These are phyloP conservation scores for Drosophila mimetica DNA, from an alignment of 2,888 invertebrate species.

Conservation along the genomic window DNA sequence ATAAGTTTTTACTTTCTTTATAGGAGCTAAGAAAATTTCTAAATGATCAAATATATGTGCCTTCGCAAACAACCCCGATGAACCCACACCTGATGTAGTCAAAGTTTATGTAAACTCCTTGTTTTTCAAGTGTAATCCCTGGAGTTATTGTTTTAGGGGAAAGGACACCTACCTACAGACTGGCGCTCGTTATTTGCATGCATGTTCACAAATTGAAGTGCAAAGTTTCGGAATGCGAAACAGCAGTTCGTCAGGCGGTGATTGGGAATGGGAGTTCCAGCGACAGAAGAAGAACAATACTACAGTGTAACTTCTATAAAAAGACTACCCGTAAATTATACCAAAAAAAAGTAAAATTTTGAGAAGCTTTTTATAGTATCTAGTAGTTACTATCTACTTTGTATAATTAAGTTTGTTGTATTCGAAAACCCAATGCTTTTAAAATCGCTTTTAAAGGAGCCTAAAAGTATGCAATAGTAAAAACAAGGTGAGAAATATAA, in stretches of 20 bases:
- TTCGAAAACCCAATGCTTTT: no score
- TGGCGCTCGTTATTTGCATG: constrained; percentile 60
- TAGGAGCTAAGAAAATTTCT: background rate
- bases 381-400: no score
- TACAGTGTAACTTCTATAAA: background rate
- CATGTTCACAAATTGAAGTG: constrained; percentile 75
- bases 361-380: no score
- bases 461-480: no score
- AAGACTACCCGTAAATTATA: no score
- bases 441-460: no score
- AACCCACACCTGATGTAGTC: constrained; percentile 2
- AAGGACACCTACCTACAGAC: constrained; percentile 19
- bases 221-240: constrained; percentile 65
- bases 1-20: no score
- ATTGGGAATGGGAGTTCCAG: constrained; percentile 20
- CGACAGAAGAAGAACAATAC: constrained; percentile 10
- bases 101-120: constrained; percentile 21
- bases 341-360: no score
- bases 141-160: constrained; percentile 9
- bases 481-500: no score
- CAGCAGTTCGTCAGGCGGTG: constrained; percentile 24
- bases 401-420: no score
- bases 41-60: background rate
- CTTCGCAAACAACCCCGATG: background rate
- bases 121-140: constrained; percentile 3